phyloP scores from a whole-genome alignment of 2,888 invertebrate species.

The Melolontha melolontha region DNA sequence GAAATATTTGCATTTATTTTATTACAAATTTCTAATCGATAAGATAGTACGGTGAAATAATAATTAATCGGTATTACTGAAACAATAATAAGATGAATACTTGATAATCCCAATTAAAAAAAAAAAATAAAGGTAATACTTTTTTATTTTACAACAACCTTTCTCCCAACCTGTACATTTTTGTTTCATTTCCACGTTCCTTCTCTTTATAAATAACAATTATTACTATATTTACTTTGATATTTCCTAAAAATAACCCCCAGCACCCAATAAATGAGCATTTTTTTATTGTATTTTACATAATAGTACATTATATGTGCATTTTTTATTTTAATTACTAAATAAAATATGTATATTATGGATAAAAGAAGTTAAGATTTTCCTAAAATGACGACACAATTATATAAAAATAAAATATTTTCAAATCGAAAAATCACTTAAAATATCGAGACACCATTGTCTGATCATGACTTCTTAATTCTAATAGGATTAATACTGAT shows the following conservation, averaged over 20 bases:
- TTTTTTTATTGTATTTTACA: constrained; percentile 22
- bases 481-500: constrained; percentile 6
- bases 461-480: too few species aligned
- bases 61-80: too few species aligned
- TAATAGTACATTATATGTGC: constrained; percentile 28
- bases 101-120: neutral
- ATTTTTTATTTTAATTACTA: constrained; percentile 12
- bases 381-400: neutral
- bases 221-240: constrained; percentile 13
- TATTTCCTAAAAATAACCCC: constrained; percentile 12
- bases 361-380: constrained; percentile 12
- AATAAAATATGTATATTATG: too few species aligned
- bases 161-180: constrained; percentile 21
- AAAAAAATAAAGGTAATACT: too few species aligned
- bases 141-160: constrained; percentile 7
- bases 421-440: neutral
- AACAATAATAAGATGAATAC: constrained; percentile 8
- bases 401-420: constrained; percentile 3
- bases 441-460: too few species aligned
- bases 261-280: constrained; percentile 34
- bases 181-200: too few species aligned
- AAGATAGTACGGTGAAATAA: neutral
- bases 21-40: constrained; percentile 1
- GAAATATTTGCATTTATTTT: constrained; percentile 30
- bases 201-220: constrained; percentile 5